Evolutionary conservation across 2,113 vertebrate genomes (phyloP).

Genomic region (Anarhynchus alexandrinus): DNA sequence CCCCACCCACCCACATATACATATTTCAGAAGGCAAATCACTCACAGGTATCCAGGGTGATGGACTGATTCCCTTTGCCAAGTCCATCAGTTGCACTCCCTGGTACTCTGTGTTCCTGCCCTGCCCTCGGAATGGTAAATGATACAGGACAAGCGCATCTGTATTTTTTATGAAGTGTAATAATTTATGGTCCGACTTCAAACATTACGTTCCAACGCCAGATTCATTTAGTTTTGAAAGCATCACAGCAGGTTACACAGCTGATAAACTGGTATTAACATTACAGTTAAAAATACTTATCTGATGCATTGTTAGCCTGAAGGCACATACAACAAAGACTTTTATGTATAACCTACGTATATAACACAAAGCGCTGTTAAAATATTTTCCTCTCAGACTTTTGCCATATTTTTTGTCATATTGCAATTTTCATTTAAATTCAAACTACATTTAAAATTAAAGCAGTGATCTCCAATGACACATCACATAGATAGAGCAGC

Average conservation of each 20-base stretch:
- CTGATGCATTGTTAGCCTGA: not conserved
- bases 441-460: constrained; percentile 47
- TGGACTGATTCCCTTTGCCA: not conserved
- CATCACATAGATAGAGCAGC: not conserved
- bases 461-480: constrained; percentile 13
- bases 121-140: not conserved
- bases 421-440: constrained; percentile 45
- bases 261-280: constrained; percentile 17
- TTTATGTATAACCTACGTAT: not conserved
- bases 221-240: not conserved
- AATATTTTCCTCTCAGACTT: constrained; percentile 22
- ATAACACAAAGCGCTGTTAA: not conserved
- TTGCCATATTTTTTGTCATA: not conserved
- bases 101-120: not conserved
- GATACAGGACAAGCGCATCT: not conserved
- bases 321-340: constrained; percentile 5
- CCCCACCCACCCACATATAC: too few relatives aligned
- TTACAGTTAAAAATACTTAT: not conserved
- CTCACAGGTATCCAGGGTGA: not conserved
- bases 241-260: not conserved
- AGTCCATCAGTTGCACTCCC: not conserved
- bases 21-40: not conserved
- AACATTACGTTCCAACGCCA: not conserved
- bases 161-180: not conserved
- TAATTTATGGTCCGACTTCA: not conserved